Conservation (phyloP, 2,888 invertebrate genomes). For the Drosophila rellima region DNA sequence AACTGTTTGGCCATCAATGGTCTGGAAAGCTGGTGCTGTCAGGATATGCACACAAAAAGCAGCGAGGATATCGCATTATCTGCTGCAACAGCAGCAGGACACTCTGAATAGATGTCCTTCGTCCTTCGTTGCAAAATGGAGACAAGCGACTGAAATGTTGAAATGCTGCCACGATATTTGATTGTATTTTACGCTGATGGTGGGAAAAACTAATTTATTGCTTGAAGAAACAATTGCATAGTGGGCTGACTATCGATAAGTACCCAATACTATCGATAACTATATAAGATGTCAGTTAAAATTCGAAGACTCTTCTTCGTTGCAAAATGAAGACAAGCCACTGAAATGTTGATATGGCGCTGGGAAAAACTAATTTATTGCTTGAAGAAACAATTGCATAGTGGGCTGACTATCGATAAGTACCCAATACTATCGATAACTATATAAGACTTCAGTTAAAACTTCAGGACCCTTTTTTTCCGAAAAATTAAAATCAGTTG, state of each 20-base stretch:
- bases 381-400: neutral
- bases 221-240: neutral
- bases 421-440: neutral
- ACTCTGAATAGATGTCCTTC: constrained; percentile 33
- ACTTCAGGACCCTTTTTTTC: too few species aligned
- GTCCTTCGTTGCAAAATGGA: constrained; percentile 43
- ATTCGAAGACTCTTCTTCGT: too few species aligned
- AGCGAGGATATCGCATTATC: constrained; percentile 64
- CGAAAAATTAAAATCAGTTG: too few species aligned
- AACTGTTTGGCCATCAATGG: constrained; percentile 68
- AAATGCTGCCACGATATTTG: constrained; percentile 10
- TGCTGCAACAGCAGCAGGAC: constrained; percentile 44
- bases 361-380: neutral
- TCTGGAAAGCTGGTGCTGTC: constrained; percentile 60
- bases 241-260: neutral
- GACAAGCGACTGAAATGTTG: constrained; percentile 37
- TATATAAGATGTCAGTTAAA: too few species aligned
- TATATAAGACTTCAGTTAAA: too few species aligned
- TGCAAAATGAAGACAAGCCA: constrained; percentile 38
- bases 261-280: neutral
- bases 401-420: neutral
- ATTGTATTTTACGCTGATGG: neutral
- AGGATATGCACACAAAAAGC: constrained; percentile 45
- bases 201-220: neutral
- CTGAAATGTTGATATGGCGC: constrained; percentile 34